phyloP scores from a whole-genome alignment of 2,113 vertebrate species.

The Odobenus rosmarus region DNA sequence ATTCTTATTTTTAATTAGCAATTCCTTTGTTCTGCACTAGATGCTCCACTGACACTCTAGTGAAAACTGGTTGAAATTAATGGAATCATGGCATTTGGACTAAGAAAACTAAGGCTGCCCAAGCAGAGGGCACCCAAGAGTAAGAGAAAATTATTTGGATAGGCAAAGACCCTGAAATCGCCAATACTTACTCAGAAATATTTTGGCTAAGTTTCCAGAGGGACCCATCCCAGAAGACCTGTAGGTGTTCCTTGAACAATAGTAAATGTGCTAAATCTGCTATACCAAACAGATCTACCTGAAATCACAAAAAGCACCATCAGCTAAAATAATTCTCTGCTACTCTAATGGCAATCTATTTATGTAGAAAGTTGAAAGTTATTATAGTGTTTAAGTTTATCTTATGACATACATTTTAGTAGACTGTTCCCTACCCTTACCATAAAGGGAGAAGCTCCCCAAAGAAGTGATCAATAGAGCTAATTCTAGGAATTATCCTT shows the following conservation, averaged over 20 bases:
- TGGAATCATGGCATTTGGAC: not conserved
- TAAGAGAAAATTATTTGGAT: not conserved
- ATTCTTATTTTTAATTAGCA: constrained; percentile 21
- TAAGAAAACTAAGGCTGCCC: constrained; percentile 24
- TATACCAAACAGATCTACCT: constrained; percentile 92
- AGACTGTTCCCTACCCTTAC: not conserved
- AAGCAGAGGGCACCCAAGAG: not conserved
- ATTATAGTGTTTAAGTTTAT: constrained; percentile 6
- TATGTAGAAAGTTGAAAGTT: not conserved
- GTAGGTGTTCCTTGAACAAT: constrained; percentile 86
- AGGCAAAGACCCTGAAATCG: not conserved
- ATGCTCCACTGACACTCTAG: not conserved
- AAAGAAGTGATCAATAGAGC: constrained; percentile 34
- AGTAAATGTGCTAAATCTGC: constrained; percentile 90
- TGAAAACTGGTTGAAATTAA: not conserved
- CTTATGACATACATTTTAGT: not conserved
- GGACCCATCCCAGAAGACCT: constrained; percentile 81
- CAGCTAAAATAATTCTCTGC: constrained; percentile 45
- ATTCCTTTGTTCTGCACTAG: not conserved
- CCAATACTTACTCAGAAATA: constrained; percentile 84
- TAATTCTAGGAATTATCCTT: constrained; percentile 4
- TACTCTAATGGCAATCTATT: not conserved
- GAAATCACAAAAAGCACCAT: constrained; percentile 79
- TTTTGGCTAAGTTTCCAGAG: constrained; percentile 86
- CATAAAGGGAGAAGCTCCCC: not conserved